A percentile compares a stretch with the other conserved stretches of the same genome.
Evolutionary conservation across 2,113 vertebrate species (phyloP).

Genomic region (Mustelus asterias): DNA sequence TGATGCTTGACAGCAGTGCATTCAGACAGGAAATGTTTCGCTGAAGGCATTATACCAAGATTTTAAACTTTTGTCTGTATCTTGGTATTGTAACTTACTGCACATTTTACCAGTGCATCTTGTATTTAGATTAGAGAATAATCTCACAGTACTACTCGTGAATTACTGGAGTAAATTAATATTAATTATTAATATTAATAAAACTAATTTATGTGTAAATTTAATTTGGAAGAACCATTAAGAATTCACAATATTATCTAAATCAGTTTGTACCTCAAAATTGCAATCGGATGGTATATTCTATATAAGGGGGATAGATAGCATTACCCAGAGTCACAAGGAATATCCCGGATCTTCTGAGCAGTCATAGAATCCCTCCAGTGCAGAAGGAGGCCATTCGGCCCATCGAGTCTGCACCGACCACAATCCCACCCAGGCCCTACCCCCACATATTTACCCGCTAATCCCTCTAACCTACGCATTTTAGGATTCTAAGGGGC

Average conservation of each 20-base stretch:
- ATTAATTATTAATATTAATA: too few species aligned
- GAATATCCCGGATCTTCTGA: too few species aligned
- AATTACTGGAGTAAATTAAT: neutral
- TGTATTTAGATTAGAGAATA: neutral
- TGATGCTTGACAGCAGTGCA: neutral
- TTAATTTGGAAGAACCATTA: neutral
- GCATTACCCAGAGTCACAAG: neutral
- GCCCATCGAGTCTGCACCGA: too few species aligned
- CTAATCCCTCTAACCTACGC: too few species aligned
- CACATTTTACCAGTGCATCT: neutral
- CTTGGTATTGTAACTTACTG: neutral
- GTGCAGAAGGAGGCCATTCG: too few species aligned
- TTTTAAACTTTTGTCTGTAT: neutral
- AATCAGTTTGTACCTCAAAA: neutral
- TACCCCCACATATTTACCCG: too few species aligned
- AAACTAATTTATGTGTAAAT: neutral
- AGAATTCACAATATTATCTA: neutral
- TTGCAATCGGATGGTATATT: neutral
- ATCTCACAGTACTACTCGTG: neutral
- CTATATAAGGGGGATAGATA: neutral
- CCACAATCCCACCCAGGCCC: too few species aligned
- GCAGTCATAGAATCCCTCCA: too few species aligned
- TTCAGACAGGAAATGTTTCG: neutral
- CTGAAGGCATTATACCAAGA: neutral
- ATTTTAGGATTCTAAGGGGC: too few species aligned